Evolutionary conservation across 2,113 vertebrate species (phyloP).

Genomic region (Corythoichthys intestinalis): DNA sequence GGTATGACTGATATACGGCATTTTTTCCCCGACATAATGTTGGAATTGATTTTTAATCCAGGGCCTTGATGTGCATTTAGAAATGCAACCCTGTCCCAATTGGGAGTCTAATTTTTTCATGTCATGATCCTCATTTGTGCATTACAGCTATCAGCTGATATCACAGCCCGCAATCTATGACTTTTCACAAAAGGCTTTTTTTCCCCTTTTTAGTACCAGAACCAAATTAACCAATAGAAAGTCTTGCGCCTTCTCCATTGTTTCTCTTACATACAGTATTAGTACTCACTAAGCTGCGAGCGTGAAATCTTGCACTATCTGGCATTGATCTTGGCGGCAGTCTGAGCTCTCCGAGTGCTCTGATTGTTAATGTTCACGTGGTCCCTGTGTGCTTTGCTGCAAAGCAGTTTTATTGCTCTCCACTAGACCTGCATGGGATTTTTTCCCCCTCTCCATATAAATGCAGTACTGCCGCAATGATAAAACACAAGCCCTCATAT

Average conservation of each 20-base stretch:
- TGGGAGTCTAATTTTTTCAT: no score
- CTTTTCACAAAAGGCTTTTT: neutral
- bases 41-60: no score
- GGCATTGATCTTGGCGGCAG: neutral
- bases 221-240: neutral
- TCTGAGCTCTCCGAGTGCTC: neutral
- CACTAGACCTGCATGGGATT: neutral
- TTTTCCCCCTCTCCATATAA: slow-evolving; percentile 14
- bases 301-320: slow-evolving; percentile 1
- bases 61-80: no score
- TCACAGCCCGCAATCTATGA: neutral
- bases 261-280: neutral
- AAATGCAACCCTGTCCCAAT: no score
- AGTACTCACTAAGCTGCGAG: neutral
- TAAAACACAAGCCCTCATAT: slow-evolving; percentile 12
- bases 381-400: slow-evolving; percentile 1
- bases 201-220: neutral
- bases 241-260: neutral
- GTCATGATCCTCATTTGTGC: neutral
- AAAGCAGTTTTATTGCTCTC: neutral
- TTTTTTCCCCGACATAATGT: no score
- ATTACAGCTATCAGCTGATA: neutral
- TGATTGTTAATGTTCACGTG: neutral
- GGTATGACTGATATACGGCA: no score
- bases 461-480: slow-evolving; percentile 7